Evolutionary conservation across 2,888 invertebrate genomes (phyloP), one percentile per base, ranked within the genome.

Genomic region (Oscheius sp.): DNA sequence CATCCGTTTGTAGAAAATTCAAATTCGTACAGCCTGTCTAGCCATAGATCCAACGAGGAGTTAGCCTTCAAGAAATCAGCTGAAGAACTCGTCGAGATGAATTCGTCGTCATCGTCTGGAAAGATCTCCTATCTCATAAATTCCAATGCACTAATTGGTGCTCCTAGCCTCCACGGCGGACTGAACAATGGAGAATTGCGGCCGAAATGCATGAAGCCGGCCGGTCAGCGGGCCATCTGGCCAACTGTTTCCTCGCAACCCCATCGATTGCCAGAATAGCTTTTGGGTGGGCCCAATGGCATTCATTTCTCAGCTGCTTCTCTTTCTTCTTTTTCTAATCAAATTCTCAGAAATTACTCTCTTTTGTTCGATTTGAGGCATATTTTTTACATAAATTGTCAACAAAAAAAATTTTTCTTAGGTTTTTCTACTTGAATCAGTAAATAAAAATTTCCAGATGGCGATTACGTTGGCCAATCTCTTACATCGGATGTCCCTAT

Each of bases 401-500:
- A n/a, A n/a, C n/a, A n/a, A n/a, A n/a, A n/a, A n/a, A n/a, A n/a
- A n/a, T n/a, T n/a, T n/a, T n/a, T n/a, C n/a, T n/a, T n/a, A n/a
- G n/a, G n/a, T n/a, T n/a, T n/a, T n/a, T n/a, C n/a, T n/a, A n/a
- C n/a, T n/a, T n/a, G n/a, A n/a, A n/a, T n/a, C n/a, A n/a, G n/a
- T n/a, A n/a, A n/a, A n/a, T n/a, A n/a, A n/a, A n/a, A n/a, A n/a
- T n/a, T n/a, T n/a, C n/a, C n/a, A n/a, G n/a, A n/a, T n/a, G n/a
- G n/a, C n/a, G 37, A 10, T 34, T 12, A 17, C 55, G n/a, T n/a
- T 34, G 31, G 15, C 33, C 23, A 37, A 31, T 23, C n/a, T 17
- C n/a, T 4, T 64, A 37, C 75, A 75, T 39, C 76, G 75, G 15
- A 45, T 79, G 5, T 65, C 70, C 1, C 71, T 75, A 6, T 78